Percentiles rank a stretch among this genome's conserved stretches.
Evolutionary conservation across 2,797 vertebrate genomes (phyloP).

Genomic region (Rhinoraja longicauda): DNA sequence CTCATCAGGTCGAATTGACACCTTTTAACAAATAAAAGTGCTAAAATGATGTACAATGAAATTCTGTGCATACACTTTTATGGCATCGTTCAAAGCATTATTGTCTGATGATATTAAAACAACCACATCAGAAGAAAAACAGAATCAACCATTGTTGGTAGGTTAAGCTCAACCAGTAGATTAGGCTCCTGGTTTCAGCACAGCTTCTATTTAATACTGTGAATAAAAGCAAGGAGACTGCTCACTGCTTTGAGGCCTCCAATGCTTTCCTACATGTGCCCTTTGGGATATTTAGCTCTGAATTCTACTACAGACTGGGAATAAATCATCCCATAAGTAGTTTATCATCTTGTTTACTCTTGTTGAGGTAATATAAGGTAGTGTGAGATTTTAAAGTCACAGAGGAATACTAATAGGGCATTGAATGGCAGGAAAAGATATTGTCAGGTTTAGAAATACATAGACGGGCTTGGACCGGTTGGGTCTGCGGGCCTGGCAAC

Average conservation of each 20-base stretch:
- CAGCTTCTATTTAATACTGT: neutral
- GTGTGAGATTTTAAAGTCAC: neutral
- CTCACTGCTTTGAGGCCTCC: no score
- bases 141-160: neutral
- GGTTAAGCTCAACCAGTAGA: neutral
- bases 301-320: neutral
- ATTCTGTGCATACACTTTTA: neutral
- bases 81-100: neutral
- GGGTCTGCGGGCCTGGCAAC: no score
- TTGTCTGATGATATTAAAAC: neutral
- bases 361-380: neutral
- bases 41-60: neutral
- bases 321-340: neutral
- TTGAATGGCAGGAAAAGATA: neutral
- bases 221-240: neutral
- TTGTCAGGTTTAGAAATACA: neutral
- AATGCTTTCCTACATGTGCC: neutral
- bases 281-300: neutral
- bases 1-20: neutral
- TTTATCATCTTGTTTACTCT: constrained; percentile 7
- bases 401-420: neutral
- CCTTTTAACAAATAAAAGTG: neutral
- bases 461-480: no score
- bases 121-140: neutral
- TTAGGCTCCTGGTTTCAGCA: neutral